Conservation (phyloP, 2,888 invertebrate species). For the Agriopis aurantiaria region DNA sequence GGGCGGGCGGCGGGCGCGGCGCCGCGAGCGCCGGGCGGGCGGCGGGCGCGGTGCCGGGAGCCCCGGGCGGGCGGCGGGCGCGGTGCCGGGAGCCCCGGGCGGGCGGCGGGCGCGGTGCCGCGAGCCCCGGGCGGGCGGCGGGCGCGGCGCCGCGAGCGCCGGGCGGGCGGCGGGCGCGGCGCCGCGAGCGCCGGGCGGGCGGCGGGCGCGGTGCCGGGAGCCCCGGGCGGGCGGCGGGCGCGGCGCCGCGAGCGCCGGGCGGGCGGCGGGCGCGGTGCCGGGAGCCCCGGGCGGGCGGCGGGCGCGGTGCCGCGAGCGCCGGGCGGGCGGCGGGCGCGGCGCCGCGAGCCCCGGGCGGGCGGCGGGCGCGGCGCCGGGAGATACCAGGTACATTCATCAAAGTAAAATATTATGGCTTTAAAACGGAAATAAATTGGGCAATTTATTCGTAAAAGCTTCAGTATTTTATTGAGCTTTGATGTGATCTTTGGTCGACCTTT, state of each 20-base stretch:
- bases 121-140: conserved; percentile 40
- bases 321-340: conserved; percentile 36
- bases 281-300: conserved; percentile 40
- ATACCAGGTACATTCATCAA: conserved; percentile 21
- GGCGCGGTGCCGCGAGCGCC: conserved; percentile 3
- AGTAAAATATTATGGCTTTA: conserved; percentile 23
- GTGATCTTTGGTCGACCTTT: conserved; percentile 4
- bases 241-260: conserved; percentile 29
- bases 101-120: conserved; percentile 26
- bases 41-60: conserved; percentile 6
- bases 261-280: conserved; percentile 26
- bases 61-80: conserved; percentile 40
- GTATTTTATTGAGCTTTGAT: conserved; percentile 18
- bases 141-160: conserved; percentile 3
- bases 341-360: conserved; percentile 40
- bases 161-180: conserved; percentile 36
- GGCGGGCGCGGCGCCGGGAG: conserved; percentile 5
- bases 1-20: conserved; percentile 36
- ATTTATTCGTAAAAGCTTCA: conserved; percentile 19
- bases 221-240: conserved; percentile 40
- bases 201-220: conserved; percentile 6
- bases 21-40: conserved; percentile 40
- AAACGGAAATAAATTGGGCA: conserved; percentile 16
- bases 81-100: conserved; percentile 29
- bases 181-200: conserved; percentile 40